Conservation (phyloP, 2,113 vertebrate genomes). For the Thamnophis sirtalis region DNA sequence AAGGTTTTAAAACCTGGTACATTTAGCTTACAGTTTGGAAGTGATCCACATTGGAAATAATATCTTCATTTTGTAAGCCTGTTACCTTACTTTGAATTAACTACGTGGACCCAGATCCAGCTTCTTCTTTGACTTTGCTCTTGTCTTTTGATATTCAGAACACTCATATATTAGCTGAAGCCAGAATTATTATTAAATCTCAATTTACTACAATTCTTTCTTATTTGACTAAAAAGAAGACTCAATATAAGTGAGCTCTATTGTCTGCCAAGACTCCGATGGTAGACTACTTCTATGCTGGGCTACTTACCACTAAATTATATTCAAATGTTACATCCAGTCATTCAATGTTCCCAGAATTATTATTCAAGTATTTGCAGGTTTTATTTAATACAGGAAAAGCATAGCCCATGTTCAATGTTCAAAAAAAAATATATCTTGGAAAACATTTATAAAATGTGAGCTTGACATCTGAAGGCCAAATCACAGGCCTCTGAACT, state of each 20-base stretch:
- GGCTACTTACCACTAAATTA: not conserved
- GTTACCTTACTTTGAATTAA: not conserved
- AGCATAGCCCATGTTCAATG: not conserved
- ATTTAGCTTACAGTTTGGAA: not conserved
- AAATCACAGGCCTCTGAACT: slow-evolving; percentile 4
- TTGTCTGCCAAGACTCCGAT: not conserved
- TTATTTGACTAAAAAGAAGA: not conserved
- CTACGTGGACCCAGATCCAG: not conserved
- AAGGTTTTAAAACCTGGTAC: not conserved
- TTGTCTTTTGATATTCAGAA: not conserved
- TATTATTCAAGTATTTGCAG: not conserved
- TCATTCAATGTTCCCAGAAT: not conserved
- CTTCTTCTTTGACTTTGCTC: not conserved
- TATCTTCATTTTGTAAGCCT: not conserved
- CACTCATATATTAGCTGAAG: not conserved
- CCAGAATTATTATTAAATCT: not conserved
- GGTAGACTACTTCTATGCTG: not conserved
- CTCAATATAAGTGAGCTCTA: not conserved
- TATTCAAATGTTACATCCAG: not conserved
- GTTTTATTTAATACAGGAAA: not conserved
- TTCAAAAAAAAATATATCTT: not conserved
- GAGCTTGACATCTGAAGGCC: not conserved
- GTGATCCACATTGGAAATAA: not conserved
- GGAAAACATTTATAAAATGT: not conserved
- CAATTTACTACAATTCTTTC: not conserved